Conservation (phyloP, 2,888 invertebrate species). For the Lepidochrysops patricia region DNA sequence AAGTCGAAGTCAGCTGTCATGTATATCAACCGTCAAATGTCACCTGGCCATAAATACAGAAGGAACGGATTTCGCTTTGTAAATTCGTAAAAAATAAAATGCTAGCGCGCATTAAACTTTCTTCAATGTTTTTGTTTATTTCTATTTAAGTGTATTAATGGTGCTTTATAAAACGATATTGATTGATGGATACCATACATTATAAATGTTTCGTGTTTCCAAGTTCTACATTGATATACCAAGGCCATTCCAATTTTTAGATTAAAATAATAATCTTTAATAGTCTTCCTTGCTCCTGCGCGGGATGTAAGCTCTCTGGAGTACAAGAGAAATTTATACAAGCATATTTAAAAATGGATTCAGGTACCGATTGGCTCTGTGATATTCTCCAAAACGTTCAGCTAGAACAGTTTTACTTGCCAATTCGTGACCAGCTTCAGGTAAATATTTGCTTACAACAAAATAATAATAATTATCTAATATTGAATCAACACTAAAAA, state of each 20-base stretch:
- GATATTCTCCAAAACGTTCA: constrained; percentile 92
- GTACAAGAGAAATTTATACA: constrained; percentile 28
- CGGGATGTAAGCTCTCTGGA: constrained; percentile 47
- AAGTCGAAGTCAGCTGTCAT: constrained; percentile 10
- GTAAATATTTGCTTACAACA: constrained; percentile 54
- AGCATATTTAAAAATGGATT: constrained; percentile 45
- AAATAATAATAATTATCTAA: no score
- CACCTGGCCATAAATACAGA: no score
- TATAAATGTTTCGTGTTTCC: neutral
- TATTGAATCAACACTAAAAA: neutral
- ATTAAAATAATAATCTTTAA: constrained; percentile 24
- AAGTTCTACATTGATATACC: neutral
- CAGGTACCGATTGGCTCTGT: constrained; percentile 84
- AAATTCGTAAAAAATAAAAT: neutral
- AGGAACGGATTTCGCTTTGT: neutral
- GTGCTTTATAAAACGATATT: neutral
- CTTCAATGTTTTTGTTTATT: neutral
- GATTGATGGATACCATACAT: neutral
- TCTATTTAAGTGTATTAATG: neutral
- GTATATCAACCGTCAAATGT: neutral
- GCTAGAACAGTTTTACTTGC: constrained; percentile 90
- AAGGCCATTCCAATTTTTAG: constrained; percentile 1
- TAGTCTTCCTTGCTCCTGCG: constrained; percentile 40
- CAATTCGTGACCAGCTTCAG: constrained; percentile 93
- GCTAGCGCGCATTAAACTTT: neutral